Evolutionary conservation across 92 coral and sea anemone genomes (phyloP).

Genomic region (Zoanthus solanderi): DNA sequence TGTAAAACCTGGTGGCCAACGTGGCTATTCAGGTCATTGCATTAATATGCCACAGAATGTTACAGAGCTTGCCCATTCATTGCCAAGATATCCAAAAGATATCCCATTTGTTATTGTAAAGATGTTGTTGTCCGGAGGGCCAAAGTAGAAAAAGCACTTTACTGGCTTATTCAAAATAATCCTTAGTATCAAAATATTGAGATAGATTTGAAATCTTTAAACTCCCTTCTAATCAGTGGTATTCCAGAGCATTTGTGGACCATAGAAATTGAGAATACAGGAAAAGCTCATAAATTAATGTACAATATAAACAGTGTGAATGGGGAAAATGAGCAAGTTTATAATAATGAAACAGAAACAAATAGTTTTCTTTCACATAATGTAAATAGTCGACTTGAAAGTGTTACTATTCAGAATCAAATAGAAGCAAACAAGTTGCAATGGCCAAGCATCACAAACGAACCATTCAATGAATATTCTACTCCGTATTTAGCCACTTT

Average conservation of each 20-base stretch:
- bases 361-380: slow-evolving; percentile 53
- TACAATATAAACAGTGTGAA: slow-evolving; percentile 5
- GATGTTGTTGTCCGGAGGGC: slow-evolving; percentile 55
- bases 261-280: slow-evolving; percentile 37
- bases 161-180: slow-evolving; percentile 34
- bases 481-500: slow-evolving; percentile 57
- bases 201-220: slow-evolving; percentile 12
- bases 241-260: slow-evolving; percentile 48
- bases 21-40: slow-evolving; percentile 8
- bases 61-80: slow-evolving; percentile 46
- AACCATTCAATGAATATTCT: slow-evolving; percentile 65
- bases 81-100: slow-evolving; percentile 56
- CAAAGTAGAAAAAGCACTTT: slow-evolving; percentile 48
- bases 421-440: slow-evolving; percentile 22
- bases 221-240: slow-evolving; percentile 49
- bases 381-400: slow-evolving; percentile 56
- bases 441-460: slow-evolving; percentile 56
- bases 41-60: slow-evolving; percentile 61
- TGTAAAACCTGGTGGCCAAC: neutral
- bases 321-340: slow-evolving; percentile 21
- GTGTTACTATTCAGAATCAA: slow-evolving; percentile 48
- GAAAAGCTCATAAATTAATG: neutral
- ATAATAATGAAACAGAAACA: slow-evolving; percentile 46
- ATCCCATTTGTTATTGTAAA: slow-evolving; percentile 46
- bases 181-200: slow-evolving; percentile 30